Percentiles rank a stretch among this genome's conserved stretches.
These are phyloP conservation scores for Aplysina aerophoba DNA, from an alignment of 37 sponge, comb jelly and placozoan species.

Conservation along the genomic window DNA sequence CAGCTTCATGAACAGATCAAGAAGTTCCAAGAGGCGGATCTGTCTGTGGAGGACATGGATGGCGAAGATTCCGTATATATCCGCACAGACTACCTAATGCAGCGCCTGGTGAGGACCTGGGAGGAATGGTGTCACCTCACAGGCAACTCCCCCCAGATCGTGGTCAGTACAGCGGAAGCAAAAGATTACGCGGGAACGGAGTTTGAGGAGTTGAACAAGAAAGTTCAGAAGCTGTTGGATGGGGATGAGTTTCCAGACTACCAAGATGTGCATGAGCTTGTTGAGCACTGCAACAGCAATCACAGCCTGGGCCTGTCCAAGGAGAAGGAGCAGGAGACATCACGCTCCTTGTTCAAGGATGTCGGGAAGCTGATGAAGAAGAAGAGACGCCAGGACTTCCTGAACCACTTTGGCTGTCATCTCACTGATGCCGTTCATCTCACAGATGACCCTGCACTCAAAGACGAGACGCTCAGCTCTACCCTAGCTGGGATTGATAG, in stretches of 20 bases:
- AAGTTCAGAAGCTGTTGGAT: constrained; percentile 55
- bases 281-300: constrained; percentile 62
- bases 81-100: constrained; percentile 65
- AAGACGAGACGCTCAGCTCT: constrained; percentile 29
- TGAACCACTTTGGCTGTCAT: constrained; percentile 70
- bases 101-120: constrained; percentile 64
- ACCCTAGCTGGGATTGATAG: constrained; percentile 31
- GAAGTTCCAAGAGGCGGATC: constrained; percentile 62
- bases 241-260: constrained; percentile 73
- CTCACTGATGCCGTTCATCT: constrained; percentile 60
- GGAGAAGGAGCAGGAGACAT: constrained; percentile 31
- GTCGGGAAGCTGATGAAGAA: constrained; percentile 61
- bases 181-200: constrained; percentile 46
- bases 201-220: constrained; percentile 61
- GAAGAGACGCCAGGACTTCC: constrained; percentile 48
- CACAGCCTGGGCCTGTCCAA: constrained; percentile 43
- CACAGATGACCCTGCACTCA: constrained; percentile 61
- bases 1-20: constrained; percentile 61
- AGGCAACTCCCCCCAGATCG: constrained; percentile 33
- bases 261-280: constrained; percentile 56
- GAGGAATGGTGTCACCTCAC: constrained; percentile 53
- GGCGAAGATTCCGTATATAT: constrained; percentile 64
- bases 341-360: constrained; percentile 67
- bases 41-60: constrained; percentile 76
- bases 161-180: constrained; percentile 15